Evolutionary conservation across 2,888 invertebrate genomes (phyloP).

Genomic region (Xylota segnis): DNA sequence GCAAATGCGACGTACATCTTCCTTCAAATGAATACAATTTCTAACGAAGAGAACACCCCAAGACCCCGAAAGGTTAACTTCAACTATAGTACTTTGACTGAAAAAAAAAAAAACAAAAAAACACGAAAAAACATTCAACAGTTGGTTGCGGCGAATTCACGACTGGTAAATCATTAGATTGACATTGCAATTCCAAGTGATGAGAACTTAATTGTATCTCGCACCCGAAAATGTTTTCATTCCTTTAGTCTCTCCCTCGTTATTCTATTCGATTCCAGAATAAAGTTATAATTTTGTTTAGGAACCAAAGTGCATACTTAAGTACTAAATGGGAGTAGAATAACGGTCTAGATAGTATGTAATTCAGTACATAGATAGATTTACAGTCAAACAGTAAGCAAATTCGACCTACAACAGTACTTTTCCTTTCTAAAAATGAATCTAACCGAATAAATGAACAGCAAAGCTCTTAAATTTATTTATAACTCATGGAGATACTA

Average conservation of each 20-base stretch:
- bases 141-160: slow-evolving; percentile 19
- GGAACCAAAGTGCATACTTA: background rate
- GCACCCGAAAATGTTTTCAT: background rate
- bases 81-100: background rate
- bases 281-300: no score
- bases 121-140: slow-evolving; percentile 14
- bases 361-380: no score
- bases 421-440: no score
- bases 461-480: background rate
- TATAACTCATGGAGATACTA: background rate
- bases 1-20: background rate
- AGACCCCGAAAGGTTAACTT: background rate
- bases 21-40: background rate
- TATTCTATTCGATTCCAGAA: no score
- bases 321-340: background rate
- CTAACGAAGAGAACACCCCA: background rate
- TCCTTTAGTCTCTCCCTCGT: no score
- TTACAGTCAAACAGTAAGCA: no score
- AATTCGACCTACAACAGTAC: no score
- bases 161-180: slow-evolving; percentile 17
- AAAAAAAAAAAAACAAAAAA: no score
- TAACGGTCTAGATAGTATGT: no score
- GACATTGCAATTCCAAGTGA: slow-evolving; percentile 14
- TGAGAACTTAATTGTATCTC: slow-evolving; percentile 16
- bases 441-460: background rate